Conservation (phyloP, 2,797 vertebrate species). For the Scolopax rusticola region DNA sequence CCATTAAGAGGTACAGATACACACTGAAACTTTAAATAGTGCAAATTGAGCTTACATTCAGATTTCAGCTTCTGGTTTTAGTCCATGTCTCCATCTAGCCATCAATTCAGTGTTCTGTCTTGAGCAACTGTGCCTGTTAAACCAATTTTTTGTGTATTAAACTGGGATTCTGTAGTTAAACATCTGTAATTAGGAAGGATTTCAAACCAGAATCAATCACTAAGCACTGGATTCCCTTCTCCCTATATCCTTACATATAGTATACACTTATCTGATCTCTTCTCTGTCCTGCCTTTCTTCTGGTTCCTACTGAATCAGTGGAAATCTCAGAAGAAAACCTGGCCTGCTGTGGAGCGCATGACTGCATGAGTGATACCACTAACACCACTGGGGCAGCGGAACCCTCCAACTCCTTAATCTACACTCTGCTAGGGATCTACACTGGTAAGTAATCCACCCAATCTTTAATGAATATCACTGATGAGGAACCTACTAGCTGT, state of each 20-base stretch:
- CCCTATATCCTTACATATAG: background rate
- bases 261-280: background rate
- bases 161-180: background rate
- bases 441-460: slow-evolving; percentile 55
- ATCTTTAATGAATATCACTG: background rate
- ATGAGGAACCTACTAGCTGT: background rate
- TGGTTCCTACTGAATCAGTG: slow-evolving; percentile 3
- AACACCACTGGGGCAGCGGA: background rate
- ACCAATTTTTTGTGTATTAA: background rate
- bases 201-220: background rate
- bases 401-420: slow-evolving; percentile 56
- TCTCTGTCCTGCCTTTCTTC: background rate
- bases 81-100: background rate
- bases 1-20: background rate
- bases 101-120: background rate
- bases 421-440: slow-evolving; percentile 74
- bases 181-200: background rate
- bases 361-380: slow-evolving; percentile 28
- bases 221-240: background rate
- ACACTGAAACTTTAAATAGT: background rate
- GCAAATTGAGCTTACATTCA: background rate
- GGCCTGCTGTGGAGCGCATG: slow-evolving; percentile 65
- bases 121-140: background rate
- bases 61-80: background rate
- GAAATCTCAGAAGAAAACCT: slow-evolving; percentile 39